Evolutionary conservation across 2,113 vertebrate genomes (phyloP).

Genomic region (Cyphomyrus plagiostoma): DNA sequence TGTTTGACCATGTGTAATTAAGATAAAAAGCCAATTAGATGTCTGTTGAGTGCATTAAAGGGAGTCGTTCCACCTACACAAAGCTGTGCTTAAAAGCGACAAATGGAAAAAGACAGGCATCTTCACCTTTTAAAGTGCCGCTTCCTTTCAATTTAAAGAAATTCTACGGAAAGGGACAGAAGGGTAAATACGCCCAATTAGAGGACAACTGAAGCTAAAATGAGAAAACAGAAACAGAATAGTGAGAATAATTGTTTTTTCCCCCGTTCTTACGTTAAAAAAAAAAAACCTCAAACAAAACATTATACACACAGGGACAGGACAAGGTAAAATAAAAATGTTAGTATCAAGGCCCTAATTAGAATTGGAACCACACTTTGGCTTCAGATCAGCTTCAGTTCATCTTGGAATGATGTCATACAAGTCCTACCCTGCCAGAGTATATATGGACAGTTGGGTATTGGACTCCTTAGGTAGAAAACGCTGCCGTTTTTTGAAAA

Average conservation of each 20-base stretch:
- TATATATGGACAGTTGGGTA: not conserved
- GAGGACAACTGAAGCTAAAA: not conserved
- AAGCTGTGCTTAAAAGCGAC: not conserved
- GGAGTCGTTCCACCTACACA: not conserved
- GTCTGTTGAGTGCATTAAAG: not conserved
- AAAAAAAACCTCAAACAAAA: not conserved
- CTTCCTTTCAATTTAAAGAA: not conserved
- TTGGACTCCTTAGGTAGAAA: not conserved
- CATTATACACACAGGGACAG: not conserved
- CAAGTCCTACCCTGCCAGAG: not conserved
- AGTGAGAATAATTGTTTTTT: not conserved
- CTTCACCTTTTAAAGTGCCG: not conserved
- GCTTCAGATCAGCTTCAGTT: not conserved
- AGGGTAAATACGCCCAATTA: not conserved
- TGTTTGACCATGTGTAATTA: not conserved
- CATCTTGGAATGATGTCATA: not conserved
- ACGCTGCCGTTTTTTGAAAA: not conserved
- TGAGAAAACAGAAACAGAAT: not conserved
- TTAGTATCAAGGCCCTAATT: not conserved
- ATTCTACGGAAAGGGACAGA: not conserved
- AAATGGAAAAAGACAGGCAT: not conserved
- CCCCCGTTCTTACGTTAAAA: not conserved
- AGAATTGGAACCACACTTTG: not conserved
- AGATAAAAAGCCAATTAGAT: not conserved
- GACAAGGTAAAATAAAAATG: not conserved